A percentile compares a stretch with the other conserved stretches of the same genome.
Evolutionary conservation across 2,113 vertebrate genomes (phyloP).

Genomic region (Leiothrix lutea): DNA sequence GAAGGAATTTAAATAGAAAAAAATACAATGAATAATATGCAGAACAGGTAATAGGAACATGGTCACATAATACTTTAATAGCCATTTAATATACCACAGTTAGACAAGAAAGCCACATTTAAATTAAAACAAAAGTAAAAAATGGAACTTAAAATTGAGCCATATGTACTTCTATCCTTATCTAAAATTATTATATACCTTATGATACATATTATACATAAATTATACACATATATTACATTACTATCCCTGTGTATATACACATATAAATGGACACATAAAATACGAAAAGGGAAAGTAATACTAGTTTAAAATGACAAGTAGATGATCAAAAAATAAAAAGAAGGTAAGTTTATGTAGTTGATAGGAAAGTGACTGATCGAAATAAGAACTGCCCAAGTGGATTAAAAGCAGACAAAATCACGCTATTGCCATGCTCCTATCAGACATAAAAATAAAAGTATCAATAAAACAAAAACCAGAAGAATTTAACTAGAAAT

Average conservation of each 20-base stretch:
- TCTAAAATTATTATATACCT: not conserved
- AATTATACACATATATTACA: not conserved
- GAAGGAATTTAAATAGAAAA: not conserved
- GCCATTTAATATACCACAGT: not conserved
- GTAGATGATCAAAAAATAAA: not conserved
- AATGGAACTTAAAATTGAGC: not conserved
- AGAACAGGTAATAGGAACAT: no score
- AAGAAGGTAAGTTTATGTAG: not conserved
- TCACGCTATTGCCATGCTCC: not conserved
- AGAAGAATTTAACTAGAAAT: not conserved
- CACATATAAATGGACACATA: not conserved
- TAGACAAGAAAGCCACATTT: not conserved
- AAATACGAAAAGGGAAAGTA: not conserved
- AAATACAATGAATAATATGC: not conserved
- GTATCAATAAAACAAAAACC: not conserved
- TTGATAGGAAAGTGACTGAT: not conserved
- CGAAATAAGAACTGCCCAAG: not conserved
- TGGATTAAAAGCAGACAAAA: not conserved
- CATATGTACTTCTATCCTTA: not conserved
- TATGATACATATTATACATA: not conserved
- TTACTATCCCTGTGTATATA: not conserved
- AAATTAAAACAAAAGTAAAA: not conserved
- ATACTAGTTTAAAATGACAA: not conserved
- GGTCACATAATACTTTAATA: not conserved
- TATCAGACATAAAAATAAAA: not conserved